These are phyloP conservation scores for Agrotis puta DNA, from an alignment of 2,888 invertebrate species.

Conservation along the genomic window DNA sequence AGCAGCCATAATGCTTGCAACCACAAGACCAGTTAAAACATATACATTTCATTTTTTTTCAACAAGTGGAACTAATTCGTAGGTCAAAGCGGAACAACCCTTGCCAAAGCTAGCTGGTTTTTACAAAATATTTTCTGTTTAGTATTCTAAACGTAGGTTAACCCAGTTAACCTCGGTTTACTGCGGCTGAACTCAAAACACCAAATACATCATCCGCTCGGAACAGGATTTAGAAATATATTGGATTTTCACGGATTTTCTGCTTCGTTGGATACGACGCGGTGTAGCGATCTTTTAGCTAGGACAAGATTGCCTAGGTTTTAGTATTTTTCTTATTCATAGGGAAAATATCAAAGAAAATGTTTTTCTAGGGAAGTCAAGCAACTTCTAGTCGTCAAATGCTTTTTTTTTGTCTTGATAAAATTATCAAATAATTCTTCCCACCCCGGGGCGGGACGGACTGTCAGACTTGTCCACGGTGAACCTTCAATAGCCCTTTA, in stretches of 20 bases:
- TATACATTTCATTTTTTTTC: not conserved
- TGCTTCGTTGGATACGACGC: conserved; percentile 19
- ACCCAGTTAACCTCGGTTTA: conserved; percentile 45
- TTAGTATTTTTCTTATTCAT: not conserved
- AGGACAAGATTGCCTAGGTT: not conserved
- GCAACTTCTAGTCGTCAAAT: not conserved
- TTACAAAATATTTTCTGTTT: conserved; percentile 40
- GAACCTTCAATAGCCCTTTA: too few species aligned
- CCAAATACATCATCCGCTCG: conserved; percentile 50
- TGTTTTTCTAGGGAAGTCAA: not conserved
- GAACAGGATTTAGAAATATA: conserved; percentile 48
- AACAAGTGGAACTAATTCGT: not conserved
- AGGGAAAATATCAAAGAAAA: not conserved
- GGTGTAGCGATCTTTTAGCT: conserved; percentile 15
- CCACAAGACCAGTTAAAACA: not conserved
- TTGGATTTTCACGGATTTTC: conserved; percentile 48
- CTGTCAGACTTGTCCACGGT: too few species aligned
- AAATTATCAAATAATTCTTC: too few species aligned
- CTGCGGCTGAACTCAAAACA: conserved; percentile 43
- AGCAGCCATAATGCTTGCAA: not conserved
- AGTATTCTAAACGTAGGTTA: conserved; percentile 54
- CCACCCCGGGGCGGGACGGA: too few species aligned
- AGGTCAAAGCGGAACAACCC: not conserved
- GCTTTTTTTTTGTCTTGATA: not conserved
- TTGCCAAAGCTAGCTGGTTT: conserved; percentile 13